These are phyloP conservation scores for Accipiter cooperii DNA, from an alignment of 2,113 vertebrate species.

Conservation along the genomic window DNA sequence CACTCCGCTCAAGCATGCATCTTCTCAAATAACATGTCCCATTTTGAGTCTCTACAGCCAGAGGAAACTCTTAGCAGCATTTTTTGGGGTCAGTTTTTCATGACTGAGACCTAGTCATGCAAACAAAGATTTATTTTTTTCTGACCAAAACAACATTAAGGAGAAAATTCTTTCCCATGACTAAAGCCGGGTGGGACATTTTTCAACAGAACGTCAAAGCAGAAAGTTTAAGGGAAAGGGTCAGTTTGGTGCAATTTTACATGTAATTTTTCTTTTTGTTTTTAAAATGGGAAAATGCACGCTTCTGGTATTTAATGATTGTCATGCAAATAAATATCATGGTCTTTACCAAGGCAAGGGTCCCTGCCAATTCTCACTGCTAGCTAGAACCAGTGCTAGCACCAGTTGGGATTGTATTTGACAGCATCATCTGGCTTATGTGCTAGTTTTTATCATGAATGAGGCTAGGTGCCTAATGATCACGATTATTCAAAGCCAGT, in stretches of 20 bases:
- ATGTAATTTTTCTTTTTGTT: background rate
- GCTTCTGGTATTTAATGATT: background rate
- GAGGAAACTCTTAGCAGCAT: background rate
- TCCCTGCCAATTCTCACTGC: background rate
- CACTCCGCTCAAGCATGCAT: background rate
- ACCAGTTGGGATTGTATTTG: background rate
- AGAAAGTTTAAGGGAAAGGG: background rate
- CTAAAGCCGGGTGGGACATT: background rate
- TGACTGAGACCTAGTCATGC: slow-evolving; percentile 58
- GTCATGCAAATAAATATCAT: background rate
- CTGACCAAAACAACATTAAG: slow-evolving; percentile 44
- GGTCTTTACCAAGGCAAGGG: background rate
- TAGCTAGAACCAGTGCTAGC: background rate
- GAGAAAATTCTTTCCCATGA: slow-evolving; percentile 53
- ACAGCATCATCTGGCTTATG: background rate
- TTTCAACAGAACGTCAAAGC: background rate
- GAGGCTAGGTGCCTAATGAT: background rate
- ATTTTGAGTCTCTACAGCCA: background rate
- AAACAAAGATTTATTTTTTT: slow-evolving; percentile 53
- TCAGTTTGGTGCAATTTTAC: background rate
- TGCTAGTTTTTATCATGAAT: background rate
- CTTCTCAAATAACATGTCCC: background rate
- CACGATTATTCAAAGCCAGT: background rate
- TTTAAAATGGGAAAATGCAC: background rate
- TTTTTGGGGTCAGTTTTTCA: slow-evolving; percentile 53